These are phyloP conservation scores for Sinonovacula constricta DNA, from an alignment of 1,140 invertebrate species.

Conservation along the genomic window DNA sequence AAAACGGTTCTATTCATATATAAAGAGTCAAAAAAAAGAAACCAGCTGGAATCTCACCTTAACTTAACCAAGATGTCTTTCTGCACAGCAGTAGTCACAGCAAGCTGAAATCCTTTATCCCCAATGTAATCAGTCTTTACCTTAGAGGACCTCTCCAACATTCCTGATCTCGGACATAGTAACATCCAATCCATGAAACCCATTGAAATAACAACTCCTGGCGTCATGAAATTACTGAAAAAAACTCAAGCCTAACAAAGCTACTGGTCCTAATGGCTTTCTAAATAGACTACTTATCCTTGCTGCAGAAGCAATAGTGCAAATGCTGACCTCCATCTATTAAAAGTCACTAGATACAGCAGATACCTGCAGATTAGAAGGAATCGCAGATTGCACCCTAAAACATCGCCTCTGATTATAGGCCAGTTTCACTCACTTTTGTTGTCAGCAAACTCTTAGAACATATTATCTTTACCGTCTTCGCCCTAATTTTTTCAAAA, in stretches of 20 bases:
- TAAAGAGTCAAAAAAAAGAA: constrained; percentile 28
- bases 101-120: constrained; percentile 30
- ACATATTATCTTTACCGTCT: constrained; percentile 50
- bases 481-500: too few relatives aligned
- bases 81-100: too few relatives aligned
- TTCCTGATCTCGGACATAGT: constrained; percentile 26
- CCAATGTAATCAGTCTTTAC: constrained; percentile 27
- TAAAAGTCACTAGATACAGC: constrained; percentile 28
- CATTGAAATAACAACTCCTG: constrained; percentile 8
- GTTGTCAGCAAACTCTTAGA: constrained; percentile 49
- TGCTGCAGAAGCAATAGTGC: constrained; percentile 16
- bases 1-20: constrained; percentile 32
- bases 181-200: background rate
- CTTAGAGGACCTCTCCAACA: background rate
- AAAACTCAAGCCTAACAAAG: constrained; percentile 40
- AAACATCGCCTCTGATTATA: constrained; percentile 32
- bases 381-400: constrained; percentile 23
- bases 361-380: constrained; percentile 46
- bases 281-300: too few relatives aligned
- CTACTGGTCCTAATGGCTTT: constrained; percentile 45
- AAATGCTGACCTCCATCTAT: constrained; percentile 38
- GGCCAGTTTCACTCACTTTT: constrained; percentile 45
- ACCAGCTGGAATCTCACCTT: constrained; percentile 16
- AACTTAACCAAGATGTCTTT: constrained; percentile 18
- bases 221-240: constrained; percentile 26